A percentile compares a stretch with the other conserved stretches of the same genome.
phyloP scores from a whole-genome alignment of 2,888 invertebrate genomes.

The Melinaea menophilus region DNA sequence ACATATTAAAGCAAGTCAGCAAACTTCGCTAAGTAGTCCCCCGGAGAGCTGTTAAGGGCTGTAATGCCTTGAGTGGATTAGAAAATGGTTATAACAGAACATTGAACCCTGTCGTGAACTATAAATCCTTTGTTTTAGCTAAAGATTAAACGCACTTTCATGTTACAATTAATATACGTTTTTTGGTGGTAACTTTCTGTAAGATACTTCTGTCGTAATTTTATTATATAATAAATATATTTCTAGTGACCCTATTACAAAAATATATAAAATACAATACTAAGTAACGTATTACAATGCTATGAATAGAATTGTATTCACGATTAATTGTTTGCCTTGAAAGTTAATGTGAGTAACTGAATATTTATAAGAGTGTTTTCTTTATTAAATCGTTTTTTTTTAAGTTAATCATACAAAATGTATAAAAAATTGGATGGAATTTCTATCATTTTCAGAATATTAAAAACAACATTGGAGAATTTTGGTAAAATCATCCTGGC shows the following conservation, averaged over 20 bases:
- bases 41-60: constrained; percentile 12
- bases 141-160: constrained; percentile 7
- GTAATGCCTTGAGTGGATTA: constrained; percentile 21
- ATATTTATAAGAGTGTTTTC: no score
- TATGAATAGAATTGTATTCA: no score
- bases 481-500: neutral
- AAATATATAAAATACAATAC: no score
- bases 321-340: no score
- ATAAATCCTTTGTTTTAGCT: constrained; percentile 2
- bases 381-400: no score
- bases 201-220: no score
- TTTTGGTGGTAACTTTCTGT: no score
- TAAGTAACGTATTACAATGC: no score
- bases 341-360: no score
- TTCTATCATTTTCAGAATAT: neutral
- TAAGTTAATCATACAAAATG: no score
- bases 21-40: constrained; percentile 19
- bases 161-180: neutral
- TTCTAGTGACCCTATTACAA: no score
- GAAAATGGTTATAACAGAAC: constrained; percentile 15
- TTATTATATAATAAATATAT: no score
- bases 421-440: neutral
- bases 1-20: constrained; percentile 16
- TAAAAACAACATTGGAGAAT: neutral
- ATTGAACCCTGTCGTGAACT: constrained; percentile 14